Evolutionary conservation across 2,888 invertebrate species (phyloP), one percentile per base, ranked within the genome.

Genomic region (Sepioteuthis lessoniana): DNA sequence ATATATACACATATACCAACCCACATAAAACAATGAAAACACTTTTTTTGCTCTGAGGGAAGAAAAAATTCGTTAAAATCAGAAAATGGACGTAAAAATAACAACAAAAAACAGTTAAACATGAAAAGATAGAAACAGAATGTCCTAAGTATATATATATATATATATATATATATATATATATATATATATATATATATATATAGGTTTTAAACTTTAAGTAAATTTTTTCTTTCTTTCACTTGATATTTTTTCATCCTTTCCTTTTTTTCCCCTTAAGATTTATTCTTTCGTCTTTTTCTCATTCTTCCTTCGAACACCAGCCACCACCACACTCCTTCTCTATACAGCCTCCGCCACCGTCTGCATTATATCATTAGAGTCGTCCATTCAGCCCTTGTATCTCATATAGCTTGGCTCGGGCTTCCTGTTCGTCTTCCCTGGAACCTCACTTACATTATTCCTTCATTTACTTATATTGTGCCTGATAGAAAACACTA

Each of bases 401-500:
- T 35, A 16, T 76, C 76, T 76, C 76, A n/a, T 76, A 10, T n/a
- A n/a, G 76, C 76, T 35, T 76, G n/a, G 76, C 76, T 76, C 5
- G 16, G 76, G 76, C 76, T 76, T 76, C 76, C 76, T n/a, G 76
- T 76, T 35, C 76, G 76, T 76, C 76, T 76, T 16, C 76, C n/a
- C 76, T 76, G n/a, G 76, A 35, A n/a, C 76, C 76, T 76, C 76
- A 35, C 76, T 76, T 16, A n/a, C 76, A 76, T 76, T 76, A n/a
- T 76, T 76, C 76, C n/a, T 19, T 76, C 76, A 76, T 76, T 76
- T 76, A 76, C 76, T 76, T 76, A 76, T 76, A 76, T 76, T 76
- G 76, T 76, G 76, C n/a, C 13, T 10, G 35, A 76, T 35, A 76
- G 76, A 76, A 10, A 76, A 76, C n/a, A 76, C 76, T 76, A n/a